Percentiles rank a stretch among this genome's conserved stretches.
These are phyloP conservation scores for Panzeria rudis DNA, from an alignment of 2,888 invertebrate genomes.

Conservation along the genomic window DNA sequence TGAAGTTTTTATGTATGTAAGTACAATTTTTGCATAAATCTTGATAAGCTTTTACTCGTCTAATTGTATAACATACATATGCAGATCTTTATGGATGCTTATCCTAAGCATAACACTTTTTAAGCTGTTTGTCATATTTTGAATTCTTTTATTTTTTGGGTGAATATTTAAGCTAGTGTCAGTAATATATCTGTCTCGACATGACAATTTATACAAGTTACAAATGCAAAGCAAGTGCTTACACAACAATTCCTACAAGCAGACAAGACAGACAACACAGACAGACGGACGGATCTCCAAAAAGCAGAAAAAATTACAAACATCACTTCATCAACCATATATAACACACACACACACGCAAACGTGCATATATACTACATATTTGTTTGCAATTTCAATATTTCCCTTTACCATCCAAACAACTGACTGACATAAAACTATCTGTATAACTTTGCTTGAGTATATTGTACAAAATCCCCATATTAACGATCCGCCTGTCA, in stretches of 20 bases:
- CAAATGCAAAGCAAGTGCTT: constrained; percentile 70
- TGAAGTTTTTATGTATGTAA: too few species aligned
- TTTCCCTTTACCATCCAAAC: background rate
- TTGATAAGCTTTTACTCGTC: background rate
- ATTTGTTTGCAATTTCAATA: constrained; percentile 1
- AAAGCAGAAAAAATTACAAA: constrained; percentile 26
- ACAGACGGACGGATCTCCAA: background rate
- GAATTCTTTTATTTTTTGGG: constrained; percentile 1
- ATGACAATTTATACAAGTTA: constrained; percentile 72
- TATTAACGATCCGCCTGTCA: constrained; percentile 72
- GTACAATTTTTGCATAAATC: too few species aligned
- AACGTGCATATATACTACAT: background rate
- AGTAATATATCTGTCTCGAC: constrained; percentile 73
- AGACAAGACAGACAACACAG: constrained; percentile 26
- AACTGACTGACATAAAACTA: constrained; percentile 39
- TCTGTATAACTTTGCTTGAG: constrained; percentile 31
- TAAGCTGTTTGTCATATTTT: constrained; percentile 30
- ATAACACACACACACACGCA: background rate
- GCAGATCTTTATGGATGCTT: constrained; percentile 22
- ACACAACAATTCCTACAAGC: constrained; percentile 32
- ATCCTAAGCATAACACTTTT: constrained; percentile 41
- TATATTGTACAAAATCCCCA: constrained; percentile 61
- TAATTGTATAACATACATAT: background rate
- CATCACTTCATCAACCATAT: constrained; percentile 24
- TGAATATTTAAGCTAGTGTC: constrained; percentile 66